Evolutionary conservation across 2,888 invertebrate genomes (phyloP), one percentile per base, ranked within the genome.

Genomic region (Eucera pruinosa): DNA sequence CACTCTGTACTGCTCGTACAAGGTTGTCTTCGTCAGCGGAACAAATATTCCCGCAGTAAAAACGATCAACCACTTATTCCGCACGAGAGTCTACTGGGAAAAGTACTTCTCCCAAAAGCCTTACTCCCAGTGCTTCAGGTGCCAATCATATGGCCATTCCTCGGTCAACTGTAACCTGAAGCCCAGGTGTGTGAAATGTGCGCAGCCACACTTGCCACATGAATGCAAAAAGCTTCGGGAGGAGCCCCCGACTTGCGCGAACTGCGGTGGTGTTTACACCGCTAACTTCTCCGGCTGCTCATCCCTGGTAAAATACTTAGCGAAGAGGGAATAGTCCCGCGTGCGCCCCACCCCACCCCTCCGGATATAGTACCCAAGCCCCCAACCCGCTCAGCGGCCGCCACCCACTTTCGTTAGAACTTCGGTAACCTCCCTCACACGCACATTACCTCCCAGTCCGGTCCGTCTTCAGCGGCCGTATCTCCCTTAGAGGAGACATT

Each of bases 281-380:
- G 60, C 33, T 5, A 0, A 60, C 3, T 60, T 33, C 45, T 60
- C 45, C 0, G 20, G 41, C 5, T 60, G 47, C 30, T 43, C 60
- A 1, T 60, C 47, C 9, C 60, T 60, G 3, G 18, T 15, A 1
- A 60, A 18, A 5, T 45, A 45, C 18, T 20, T 60, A 13, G n/a
- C 23, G n/a, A 52, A 23, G 4, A 20, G 20, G 20, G 11, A 45
- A 20, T 6, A 45, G 45, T 20, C 20, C 20, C 45, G 11, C 45
- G 45, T 7, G 20, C 30, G 30, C 7, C n/a, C n/a, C 30, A 7
- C 52, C 5, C 52, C 15, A 7, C 7, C 33, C 5, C n/a, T n/a
- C 6, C 3, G 18, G 1, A 18, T 7, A 52, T 27, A 23, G n/a
- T 18, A 18, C n/a, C n/a, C n/a, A 7, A 3, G 15, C 9, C 7